Conservation (phyloP, 1,140 invertebrate genomes). For the Andricus grossulariae region DNA sequence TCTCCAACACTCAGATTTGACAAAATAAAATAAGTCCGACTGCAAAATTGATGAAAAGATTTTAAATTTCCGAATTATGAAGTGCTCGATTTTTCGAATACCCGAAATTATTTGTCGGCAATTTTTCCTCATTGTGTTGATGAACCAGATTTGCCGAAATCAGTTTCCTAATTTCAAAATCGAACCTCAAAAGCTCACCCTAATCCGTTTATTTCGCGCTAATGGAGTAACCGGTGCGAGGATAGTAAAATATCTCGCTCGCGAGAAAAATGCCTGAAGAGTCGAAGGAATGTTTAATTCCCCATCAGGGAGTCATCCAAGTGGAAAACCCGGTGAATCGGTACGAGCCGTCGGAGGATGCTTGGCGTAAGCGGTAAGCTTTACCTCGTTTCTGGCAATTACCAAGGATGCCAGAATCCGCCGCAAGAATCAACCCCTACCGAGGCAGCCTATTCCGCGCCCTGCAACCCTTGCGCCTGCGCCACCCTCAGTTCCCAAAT, state of each 20-base stretch:
- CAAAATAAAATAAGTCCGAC: no score
- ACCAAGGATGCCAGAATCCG: constrained; percentile 71
- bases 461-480: constrained; percentile 47
- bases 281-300: constrained; percentile 50
- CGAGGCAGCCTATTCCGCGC: constrained; percentile 37
- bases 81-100: no score
- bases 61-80: no score
- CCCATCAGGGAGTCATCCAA: constrained; percentile 48
- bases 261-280: constrained; percentile 35
- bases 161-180: background rate
- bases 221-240: constrained; percentile 42
- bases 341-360: constrained; percentile 56
- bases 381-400: constrained; percentile 75
- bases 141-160: background rate
- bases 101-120: no score
- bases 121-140: no score
- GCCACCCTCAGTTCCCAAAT: constrained; percentile 45
- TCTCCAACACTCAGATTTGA: no score
- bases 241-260: constrained; percentile 25
- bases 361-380: constrained; percentile 68
- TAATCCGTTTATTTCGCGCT: constrained; percentile 25
- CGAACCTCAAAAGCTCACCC: background rate
- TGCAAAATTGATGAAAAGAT: no score
- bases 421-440: constrained; percentile 73
- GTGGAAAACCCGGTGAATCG: constrained; percentile 54